Percentiles rank a stretch among this genome's conserved stretches.
phyloP scores from a whole-genome alignment of 2,113 vertebrate genomes.

The Anas platyrhynchos region DNA sequence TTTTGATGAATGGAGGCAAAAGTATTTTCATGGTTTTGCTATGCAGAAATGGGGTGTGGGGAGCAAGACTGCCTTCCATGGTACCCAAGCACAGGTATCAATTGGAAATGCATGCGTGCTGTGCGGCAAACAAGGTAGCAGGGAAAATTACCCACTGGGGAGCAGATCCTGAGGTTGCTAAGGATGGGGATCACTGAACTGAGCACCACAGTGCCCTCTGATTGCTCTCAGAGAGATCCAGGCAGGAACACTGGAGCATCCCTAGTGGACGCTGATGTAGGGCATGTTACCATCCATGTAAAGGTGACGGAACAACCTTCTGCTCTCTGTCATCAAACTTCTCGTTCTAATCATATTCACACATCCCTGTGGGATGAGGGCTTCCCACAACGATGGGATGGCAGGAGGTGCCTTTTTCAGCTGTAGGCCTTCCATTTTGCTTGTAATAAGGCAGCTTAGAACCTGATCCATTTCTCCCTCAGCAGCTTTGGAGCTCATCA shows the following conservation, averaged over 20 bases:
- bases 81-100: background rate
- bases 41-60: background rate
- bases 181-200: background rate
- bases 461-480: background rate
- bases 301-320: background rate
- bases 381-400: background rate
- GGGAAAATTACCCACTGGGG: background rate
- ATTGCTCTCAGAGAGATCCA: rapidly evolving
- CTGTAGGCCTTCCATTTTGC: background rate
- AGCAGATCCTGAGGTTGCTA: background rate
- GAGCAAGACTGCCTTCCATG: background rate
- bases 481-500: no score
- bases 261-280: background rate
- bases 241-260: background rate
- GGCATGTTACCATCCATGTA: background rate
- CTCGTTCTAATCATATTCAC: background rate
- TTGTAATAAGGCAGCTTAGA: background rate
- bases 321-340: background rate
- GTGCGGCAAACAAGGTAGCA: rapidly evolving
- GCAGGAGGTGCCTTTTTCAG: rapidly evolving
- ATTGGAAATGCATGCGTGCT: rapidly evolving
- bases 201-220: rapidly evolving
- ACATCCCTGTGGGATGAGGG: background rate
- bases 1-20: background rate
- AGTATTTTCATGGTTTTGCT: background rate